Evolutionary conservation across 2,888 invertebrate genomes (phyloP), one percentile per base, ranked within the genome.

Genomic region (Drosophila planitibia): DNA sequence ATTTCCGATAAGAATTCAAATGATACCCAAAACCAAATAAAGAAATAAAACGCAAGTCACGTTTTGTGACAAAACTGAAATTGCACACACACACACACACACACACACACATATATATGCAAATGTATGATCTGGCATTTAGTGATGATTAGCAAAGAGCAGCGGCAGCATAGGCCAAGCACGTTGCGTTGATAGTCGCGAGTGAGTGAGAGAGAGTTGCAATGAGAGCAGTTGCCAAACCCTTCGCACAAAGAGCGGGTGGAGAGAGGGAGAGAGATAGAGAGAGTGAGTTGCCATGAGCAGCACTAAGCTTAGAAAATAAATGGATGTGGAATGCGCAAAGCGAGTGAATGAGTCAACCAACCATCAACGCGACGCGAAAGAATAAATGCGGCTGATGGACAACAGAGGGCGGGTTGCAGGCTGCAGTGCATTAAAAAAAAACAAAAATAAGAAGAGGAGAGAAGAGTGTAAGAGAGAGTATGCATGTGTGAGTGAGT

Each of bases 281-380:
- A 12, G 33, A 30, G 58, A 54, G 44, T 32, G 28, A 60, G 32
- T 41, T 54, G 30, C 16, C 14, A 35, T 61, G 30, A 25, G 39
- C 51, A 44, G 16, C 52, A 47, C 47, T 47, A 47, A 47, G 35
- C 16, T 22, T 44, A 51, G 55, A 57, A 47, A 22, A 51, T 51
- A 66, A 58, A 39, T 68, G 53, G 62, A 30, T 52, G 41, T 66
- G 67, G 51, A 75, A 68, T 67, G 79, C 52, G 60, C 67, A 49
- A 53, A 52, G 62, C 47, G 59, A 60, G 63, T 70, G 60, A 74
- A 77, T 85, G 83, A 85, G 74, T 85, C 77, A 85, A 85, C 54
- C 22, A 47, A 25, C 47, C 77, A 44, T 61, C 41, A 53, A 35
- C 28, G 57, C 47, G 60, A 65, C 22, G 44, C 44, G 22, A 67